Base-by-base conservation (phyloP, 2,797 vertebrate genomes). In the Parauchenoglanis punctatus region DNA sequence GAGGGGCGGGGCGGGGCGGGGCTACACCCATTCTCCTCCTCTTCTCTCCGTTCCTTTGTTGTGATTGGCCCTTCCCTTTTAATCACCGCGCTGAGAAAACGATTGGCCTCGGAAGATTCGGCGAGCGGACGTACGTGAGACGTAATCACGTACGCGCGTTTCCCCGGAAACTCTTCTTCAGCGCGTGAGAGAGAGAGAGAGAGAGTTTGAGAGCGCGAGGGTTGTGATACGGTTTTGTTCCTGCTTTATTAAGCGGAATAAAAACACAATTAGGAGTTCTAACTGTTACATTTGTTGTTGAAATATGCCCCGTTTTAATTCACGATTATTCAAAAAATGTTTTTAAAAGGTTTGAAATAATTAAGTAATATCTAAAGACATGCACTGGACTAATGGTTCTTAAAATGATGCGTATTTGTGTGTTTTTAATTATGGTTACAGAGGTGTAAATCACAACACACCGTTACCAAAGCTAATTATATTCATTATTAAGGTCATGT, bases 51-150 rank as follows among this genome's bases (percentile, higher is more conserved):
- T 92, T 94, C 91, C 94, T 94, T 94, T 95, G 94, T 93, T 93
- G 92, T 94, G 90, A 96, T 96, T 96, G 96, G 95, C 93, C 93
- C 93, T 89, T 93, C 88, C 85, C 1, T 59, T 92, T 93, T 94
- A 93, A 95, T 95, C 95, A 93, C 92, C 81, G 81, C 61, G 49
- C 81, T 44, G 63, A 77, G 72, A 17, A 73, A 46, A 11, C 18
- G 68, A 83, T 83, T 83, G 80, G 63, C 20, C 28, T 67, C 75
- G 18, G 75, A 46, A 61, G 73, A 8, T 35, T 78, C 3, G 20
- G 17, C 72, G 12, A 11, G 63, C 61, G 68, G 12, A 58, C 83
- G 13, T 63, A 81, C 40, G 80, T 81, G 80, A 1, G 23, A 63
- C 58, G 80, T 81, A 25, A 7, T 54, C 61, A 83, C 86, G 86